A percentile compares a stretch with the other conserved stretches of the same genome.
phyloP scores from a whole-genome alignment of 2,797 vertebrate species.

The Coccyzus lansbergi region DNA sequence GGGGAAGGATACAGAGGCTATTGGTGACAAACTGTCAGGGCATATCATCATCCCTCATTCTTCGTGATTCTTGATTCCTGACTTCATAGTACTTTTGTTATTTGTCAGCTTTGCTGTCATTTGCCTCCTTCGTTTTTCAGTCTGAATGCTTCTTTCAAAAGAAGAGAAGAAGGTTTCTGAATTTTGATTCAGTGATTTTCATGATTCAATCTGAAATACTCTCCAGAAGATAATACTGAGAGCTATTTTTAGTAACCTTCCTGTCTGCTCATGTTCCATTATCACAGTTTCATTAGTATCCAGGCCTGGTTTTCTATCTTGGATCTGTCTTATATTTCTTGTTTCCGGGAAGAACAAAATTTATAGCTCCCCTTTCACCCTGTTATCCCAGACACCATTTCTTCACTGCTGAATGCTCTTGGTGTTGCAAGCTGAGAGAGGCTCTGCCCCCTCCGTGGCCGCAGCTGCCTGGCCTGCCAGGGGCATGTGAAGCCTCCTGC shows the following conservation, averaged over 20 bases:
- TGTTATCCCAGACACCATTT: background rate
- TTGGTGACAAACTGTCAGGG: background rate
- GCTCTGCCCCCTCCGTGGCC: background rate
- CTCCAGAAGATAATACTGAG: background rate
- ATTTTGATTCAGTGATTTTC: background rate
- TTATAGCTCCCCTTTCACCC: background rate
- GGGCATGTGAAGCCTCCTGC: rapidly evolving
- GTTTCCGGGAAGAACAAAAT: background rate
- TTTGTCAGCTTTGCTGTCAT: background rate
- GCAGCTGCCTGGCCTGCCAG: background rate
- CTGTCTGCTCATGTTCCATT: background rate
- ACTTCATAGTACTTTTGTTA: background rate
- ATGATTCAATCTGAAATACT: background rate
- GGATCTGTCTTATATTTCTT: background rate
- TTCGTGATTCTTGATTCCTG: background rate
- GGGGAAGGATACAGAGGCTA: background rate
- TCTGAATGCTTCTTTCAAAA: background rate
- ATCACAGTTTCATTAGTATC: background rate
- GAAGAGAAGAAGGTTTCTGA: background rate
- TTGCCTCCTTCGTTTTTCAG: background rate
- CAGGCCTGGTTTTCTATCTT: background rate
- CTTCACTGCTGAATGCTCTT: background rate
- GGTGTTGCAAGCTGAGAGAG: background rate
- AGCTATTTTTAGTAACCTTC: slow-evolving; percentile 10
- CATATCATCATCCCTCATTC: background rate